These are phyloP conservation scores for Phortica magna DNA, from an alignment of 2,888 invertebrate species.

Conservation along the genomic window DNA sequence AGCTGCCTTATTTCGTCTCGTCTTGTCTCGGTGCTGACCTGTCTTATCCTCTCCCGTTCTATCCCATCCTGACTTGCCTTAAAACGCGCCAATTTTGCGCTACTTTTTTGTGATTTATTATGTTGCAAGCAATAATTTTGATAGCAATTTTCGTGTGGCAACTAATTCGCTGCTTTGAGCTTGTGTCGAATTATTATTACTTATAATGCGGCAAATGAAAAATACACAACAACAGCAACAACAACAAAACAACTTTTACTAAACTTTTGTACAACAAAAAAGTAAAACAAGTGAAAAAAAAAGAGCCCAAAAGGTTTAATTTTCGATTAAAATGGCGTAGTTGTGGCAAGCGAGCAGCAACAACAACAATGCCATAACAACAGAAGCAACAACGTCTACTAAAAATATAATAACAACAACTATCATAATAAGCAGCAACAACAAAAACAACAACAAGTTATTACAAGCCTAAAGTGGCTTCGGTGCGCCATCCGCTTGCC, in stretches of 20 bases:
- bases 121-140: slow-evolving; percentile 21
- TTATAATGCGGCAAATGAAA: slow-evolving; percentile 66
- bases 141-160: slow-evolving; percentile 13
- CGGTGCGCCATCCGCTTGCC: neutral
- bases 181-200: slow-evolving; percentile 45
- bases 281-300: neutral
- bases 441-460: slow-evolving; percentile 63
- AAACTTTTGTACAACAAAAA: neutral
- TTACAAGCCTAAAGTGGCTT: slow-evolving; percentile 41
- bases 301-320: slow-evolving; percentile 67
- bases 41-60: no score
- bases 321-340: slow-evolving; percentile 66
- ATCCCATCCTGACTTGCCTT: neutral
- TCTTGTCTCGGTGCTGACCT: no score
- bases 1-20: neutral
- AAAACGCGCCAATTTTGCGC: slow-evolving; percentile 9
- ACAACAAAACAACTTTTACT: neutral
- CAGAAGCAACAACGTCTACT: slow-evolving; percentile 25
- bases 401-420: slow-evolving; percentile 53
- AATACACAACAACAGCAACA: slow-evolving; percentile 54
- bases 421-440: slow-evolving; percentile 36
- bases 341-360: slow-evolving; percentile 58
- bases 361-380: slow-evolving; percentile 29
- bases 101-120: slow-evolving; percentile 13
- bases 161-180: neutral